Conservation (phyloP, 23 tunicate genomes). For the Clavelina lepadiformis region DNA sequence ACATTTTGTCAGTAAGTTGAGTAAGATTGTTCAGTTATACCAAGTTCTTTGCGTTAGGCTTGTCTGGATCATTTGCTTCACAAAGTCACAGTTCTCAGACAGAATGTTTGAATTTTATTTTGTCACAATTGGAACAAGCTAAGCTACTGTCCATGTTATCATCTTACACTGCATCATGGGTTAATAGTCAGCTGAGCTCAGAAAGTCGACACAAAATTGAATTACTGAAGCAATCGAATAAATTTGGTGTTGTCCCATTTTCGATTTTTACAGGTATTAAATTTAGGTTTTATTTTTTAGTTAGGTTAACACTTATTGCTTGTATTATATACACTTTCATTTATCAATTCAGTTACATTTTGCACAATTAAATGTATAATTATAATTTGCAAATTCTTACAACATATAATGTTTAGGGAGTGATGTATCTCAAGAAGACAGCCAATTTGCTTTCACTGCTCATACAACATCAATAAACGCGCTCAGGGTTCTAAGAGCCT, state of each 20-base stretch:
- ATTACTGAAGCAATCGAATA: background rate
- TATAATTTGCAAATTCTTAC: background rate
- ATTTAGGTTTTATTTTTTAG: no score
- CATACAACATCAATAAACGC: slow-evolving; percentile 70
- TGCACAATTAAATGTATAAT: background rate
- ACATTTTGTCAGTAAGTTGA: no score
- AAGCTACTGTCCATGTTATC: slow-evolving; percentile 19
- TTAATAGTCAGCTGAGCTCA: slow-evolving; percentile 20
- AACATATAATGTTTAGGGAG: background rate
- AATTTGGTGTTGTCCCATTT: slow-evolving; percentile 60
- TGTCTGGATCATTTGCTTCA: slow-evolving; percentile 43
- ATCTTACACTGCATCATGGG: slow-evolving; percentile 1
- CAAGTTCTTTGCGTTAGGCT: slow-evolving; percentile 24
- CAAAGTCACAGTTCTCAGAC: slow-evolving; percentile 31
- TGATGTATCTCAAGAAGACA: no score
- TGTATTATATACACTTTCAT: no score
- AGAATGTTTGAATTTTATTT: slow-evolving; percentile 47
- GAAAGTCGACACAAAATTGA: background rate
- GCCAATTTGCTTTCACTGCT: slow-evolving; percentile 52
- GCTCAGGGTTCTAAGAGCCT: slow-evolving; percentile 61
- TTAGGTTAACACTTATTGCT: no score
- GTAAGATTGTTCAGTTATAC: no score
- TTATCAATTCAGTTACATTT: background rate
- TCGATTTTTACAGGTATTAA: slow-evolving; percentile 34
- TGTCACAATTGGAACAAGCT: slow-evolving; percentile 29